phyloP scores from a whole-genome alignment of 1,140 invertebrate genomes.

The Platorchestia sp. region DNA sequence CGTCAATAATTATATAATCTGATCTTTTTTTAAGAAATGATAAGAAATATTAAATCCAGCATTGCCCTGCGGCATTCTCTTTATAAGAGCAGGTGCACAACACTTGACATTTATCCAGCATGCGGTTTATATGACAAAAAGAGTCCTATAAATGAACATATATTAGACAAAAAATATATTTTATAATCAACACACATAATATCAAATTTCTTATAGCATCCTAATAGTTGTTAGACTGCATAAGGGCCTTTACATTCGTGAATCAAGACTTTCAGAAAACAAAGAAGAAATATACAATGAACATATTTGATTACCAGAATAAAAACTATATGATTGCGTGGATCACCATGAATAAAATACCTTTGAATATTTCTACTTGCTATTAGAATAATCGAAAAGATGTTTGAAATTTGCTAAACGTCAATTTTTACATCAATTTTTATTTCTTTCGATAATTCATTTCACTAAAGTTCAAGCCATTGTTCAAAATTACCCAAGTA shows the following conservation, averaged over 20 bases:
- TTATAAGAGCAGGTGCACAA: constrained; percentile 50
- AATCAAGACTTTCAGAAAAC: neutral
- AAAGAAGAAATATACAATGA: neutral
- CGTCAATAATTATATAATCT: neutral
- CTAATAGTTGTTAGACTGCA: neutral
- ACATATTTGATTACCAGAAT: neutral
- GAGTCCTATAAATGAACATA: neutral
- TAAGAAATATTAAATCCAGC: neutral
- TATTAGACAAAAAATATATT: neutral
- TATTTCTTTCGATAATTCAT: too few relatives aligned
- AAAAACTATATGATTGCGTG: neutral
- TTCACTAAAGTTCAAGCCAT: too few relatives aligned
- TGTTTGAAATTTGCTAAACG: too few relatives aligned
- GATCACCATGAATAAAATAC: too few relatives aligned
- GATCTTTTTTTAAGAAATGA: neutral
- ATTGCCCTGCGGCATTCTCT: constrained; percentile 38
- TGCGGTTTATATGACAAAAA: neutral
- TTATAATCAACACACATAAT: neutral
- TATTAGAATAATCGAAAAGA: too few relatives aligned
- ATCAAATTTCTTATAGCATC: neutral
- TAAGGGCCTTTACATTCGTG: neutral
- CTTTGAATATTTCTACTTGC: too few relatives aligned
- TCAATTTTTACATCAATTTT: too few relatives aligned
- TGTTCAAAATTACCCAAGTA: too few relatives aligned
- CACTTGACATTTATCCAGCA: constrained; percentile 44